phyloP scores from a whole-genome alignment of 2,113 vertebrate species.

The Vulpes lagopus region DNA sequence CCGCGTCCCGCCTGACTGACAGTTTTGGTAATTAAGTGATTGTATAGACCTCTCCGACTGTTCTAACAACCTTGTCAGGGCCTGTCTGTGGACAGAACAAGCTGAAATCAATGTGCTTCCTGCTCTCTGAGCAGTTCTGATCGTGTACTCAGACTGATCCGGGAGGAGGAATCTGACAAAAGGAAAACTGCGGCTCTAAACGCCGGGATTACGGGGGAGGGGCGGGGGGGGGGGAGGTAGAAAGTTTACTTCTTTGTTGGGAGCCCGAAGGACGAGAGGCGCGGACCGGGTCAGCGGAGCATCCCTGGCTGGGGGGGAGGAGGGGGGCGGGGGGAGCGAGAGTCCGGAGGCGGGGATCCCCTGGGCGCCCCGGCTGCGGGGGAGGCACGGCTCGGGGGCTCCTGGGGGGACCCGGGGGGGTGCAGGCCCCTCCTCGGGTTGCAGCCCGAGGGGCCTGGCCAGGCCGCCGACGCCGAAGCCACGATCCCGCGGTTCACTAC shows the following conservation, averaged over 20 bases:
- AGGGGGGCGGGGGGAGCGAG: neutral
- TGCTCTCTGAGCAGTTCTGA: slow-evolving; percentile 92
- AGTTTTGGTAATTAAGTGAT: slow-evolving; percentile 99
- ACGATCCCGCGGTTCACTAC: slow-evolving; percentile 73
- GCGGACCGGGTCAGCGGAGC: accelerated
- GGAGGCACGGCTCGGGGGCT: neutral
- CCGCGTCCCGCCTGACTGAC: slow-evolving; percentile 95
- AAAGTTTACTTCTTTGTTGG: slow-evolving; percentile 85
- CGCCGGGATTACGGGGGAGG: slow-evolving; percentile 4
- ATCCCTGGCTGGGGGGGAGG: neutral
- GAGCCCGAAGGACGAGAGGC: neutral
- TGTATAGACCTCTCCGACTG: slow-evolving; percentile 96
- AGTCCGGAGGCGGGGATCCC: neutral
- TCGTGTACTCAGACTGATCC: slow-evolving; percentile 86
- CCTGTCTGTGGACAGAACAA: slow-evolving; percentile 94
- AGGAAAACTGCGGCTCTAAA: slow-evolving; percentile 80
- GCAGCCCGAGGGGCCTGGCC: accelerated
- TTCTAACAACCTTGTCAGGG: slow-evolving; percentile 98
- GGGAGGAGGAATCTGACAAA: slow-evolving; percentile 84
- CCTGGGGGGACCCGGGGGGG: accelerated
- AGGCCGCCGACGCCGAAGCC: slow-evolving; percentile 41
- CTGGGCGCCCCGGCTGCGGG: accelerated
- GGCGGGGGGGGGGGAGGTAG: neutral
- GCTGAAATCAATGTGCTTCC: slow-evolving; percentile 96
- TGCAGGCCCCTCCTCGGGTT: neutral